Evolutionary conservation across 2,113 vertebrate species (phyloP).

Genomic region (Catharus fuscescens): DNA sequence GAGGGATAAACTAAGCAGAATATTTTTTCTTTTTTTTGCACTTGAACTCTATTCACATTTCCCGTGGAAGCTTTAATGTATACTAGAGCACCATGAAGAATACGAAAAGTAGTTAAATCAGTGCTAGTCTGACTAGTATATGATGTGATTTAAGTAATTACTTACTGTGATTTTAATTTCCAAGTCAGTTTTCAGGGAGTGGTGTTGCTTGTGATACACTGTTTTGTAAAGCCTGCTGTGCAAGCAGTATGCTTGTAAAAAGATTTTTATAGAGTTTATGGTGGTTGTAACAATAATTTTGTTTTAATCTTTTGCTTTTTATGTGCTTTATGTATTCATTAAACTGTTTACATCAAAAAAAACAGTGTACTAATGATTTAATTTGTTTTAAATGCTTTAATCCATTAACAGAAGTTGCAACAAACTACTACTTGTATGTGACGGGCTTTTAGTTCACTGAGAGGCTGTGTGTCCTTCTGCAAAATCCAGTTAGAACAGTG

Average conservation of each 20-base stretch:
- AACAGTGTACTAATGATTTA: slow-evolving; percentile 40
- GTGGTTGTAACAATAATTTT: slow-evolving; percentile 36
- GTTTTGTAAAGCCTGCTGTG: background rate
- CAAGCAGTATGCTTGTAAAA: slow-evolving; percentile 20
- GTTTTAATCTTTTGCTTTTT: slow-evolving; percentile 48
- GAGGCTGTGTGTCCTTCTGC: background rate
- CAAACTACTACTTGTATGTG: rapidly evolving
- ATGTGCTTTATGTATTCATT: slow-evolving; percentile 62
- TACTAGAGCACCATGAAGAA: background rate
- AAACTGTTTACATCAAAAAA: slow-evolving; percentile 63
- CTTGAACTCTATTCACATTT: background rate
- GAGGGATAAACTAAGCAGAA: background rate
- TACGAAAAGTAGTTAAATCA: background rate
- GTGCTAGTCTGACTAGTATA: background rate
- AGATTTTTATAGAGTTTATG: background rate
- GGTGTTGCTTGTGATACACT: background rate
- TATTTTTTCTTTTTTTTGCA: background rate
- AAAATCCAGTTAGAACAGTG: background rate
- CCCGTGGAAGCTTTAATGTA: background rate
- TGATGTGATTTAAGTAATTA: background rate
- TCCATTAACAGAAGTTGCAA: slow-evolving; percentile 45
- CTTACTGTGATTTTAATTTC: slow-evolving; percentile 40
- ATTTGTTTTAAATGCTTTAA: slow-evolving; percentile 35
- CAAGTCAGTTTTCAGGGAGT: slow-evolving; percentile 20
- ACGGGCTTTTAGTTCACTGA: background rate